Conservation (phyloP, 2,888 invertebrate species). For the Hoplodrina ambigua region DNA sequence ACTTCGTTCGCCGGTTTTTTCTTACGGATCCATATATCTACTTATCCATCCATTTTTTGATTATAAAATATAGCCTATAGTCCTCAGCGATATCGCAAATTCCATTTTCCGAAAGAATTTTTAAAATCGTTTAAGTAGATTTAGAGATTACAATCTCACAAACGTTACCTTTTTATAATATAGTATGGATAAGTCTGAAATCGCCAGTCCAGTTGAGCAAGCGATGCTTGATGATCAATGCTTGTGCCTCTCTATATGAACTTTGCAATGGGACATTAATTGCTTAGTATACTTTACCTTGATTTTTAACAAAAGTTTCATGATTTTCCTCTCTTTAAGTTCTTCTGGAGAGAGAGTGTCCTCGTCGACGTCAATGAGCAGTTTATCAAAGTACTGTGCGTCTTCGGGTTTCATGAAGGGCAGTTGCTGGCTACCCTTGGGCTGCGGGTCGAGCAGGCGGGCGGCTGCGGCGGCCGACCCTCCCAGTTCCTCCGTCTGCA, state of each 20-base stretch:
- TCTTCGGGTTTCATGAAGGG: constrained; percentile 99
- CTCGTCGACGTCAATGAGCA: constrained; percentile 99
- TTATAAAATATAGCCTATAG: no score
- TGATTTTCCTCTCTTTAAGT: constrained; percentile 99
- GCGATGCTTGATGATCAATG: no score
- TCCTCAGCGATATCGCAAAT: no score
- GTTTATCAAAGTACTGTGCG: constrained; percentile 99
- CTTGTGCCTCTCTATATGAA: no score
- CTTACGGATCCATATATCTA: no score
- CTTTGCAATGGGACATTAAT: no score
- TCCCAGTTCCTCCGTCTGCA: constrained; percentile 96
- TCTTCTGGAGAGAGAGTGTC: constrained; percentile 98
- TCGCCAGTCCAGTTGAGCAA: no score
- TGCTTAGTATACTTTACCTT: constrained; percentile 88
- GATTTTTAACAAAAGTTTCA: constrained; percentile 99
- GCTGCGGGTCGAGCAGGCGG: constrained; percentile 97
- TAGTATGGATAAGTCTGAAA: no score
- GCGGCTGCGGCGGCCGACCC: constrained; percentile 96
- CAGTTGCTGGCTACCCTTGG: constrained; percentile 96
- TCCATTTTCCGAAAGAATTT: neutral
- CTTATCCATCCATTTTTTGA: no score
- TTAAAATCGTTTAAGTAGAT: neutral
- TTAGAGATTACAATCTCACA: no score
- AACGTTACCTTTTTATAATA: no score
- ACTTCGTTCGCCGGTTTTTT: no score